phyloP scores from a whole-genome alignment of 2,113 vertebrate species.

The Bufo gargarizans region DNA sequence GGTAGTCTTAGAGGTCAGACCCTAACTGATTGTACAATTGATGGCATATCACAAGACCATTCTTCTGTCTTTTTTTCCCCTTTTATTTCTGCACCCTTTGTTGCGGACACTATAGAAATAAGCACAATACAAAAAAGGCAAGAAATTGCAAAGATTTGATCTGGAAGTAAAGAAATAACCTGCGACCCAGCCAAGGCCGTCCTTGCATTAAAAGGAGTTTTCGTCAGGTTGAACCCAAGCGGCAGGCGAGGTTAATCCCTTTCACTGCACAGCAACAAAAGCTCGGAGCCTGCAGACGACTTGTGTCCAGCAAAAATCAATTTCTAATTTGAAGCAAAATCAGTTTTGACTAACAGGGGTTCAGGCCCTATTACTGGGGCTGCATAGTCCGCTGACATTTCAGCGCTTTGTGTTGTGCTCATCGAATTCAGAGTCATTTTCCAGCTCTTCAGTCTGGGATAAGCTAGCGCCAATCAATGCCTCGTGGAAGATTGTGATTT shows the following conservation, averaged over 20 bases:
- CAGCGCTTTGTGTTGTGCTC: constrained; percentile 75
- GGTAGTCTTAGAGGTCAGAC: too few species aligned
- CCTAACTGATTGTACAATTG: too few species aligned
- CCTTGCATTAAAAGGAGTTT: constrained; percentile 65
- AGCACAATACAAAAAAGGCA: constrained; percentile 61
- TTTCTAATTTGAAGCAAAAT: constrained; percentile 85
- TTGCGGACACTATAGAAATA: not conserved
- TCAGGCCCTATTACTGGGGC: constrained; percentile 79
- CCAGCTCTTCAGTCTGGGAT: constrained; percentile 62
- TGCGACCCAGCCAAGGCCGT: constrained; percentile 68
- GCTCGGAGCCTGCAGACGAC: constrained; percentile 72
- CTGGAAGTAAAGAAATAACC: constrained; percentile 72
- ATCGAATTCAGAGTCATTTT: constrained; percentile 80
- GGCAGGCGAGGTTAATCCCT: constrained; percentile 74
- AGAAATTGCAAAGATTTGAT: constrained; percentile 66
- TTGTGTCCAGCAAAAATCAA: constrained; percentile 79
- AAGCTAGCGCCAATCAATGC: constrained; percentile 75
- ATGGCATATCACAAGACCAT: too few species aligned
- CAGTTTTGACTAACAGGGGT: constrained; percentile 82
- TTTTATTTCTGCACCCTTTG: not conserved
- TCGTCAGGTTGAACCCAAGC: constrained; percentile 68
- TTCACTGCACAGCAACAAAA: constrained; percentile 69
- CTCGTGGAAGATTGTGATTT: constrained; percentile 51
- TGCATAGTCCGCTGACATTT: constrained; percentile 75
- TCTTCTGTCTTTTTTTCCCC: not conserved